Base-by-base conservation (phyloP, 2,888 invertebrate species). In the Serrognathus titanus region DNA sequence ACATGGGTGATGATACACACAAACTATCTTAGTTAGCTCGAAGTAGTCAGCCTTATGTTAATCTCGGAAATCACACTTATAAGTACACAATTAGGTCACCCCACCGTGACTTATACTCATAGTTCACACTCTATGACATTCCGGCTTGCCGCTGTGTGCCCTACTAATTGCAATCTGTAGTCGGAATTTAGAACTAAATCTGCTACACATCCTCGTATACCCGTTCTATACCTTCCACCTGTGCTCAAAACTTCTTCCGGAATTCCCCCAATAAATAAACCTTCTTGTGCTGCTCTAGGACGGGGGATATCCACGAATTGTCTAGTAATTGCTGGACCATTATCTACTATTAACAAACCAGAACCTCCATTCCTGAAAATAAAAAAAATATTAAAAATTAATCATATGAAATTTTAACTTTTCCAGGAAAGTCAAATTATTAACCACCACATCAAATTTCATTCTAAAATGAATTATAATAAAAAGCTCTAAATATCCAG, bases 331-430 rank as follows among this genome's bases (percentile, higher is more conserved):
- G 90, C 87, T 51, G 90, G 89, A 51, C 90, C 85, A 46, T 91
- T 91, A 77, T 97, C 96, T n/a, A 97, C 90, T 68, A 92, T 88
- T 51, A 97, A 78, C 24, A 90, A 88, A 7, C 94, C 94, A 64
- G 91, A 89, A 77, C 91, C 92, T 66, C 90, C 87, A 73, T 91
- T 90, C 74, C 94, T 94, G 75, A 31, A 78, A 74, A 12, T 39
- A 38, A 31, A 1, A 16, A 11, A 36, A 43, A 55, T 1, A 11
- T 38, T 38, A 38, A 38, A 38, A 38, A n/a, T n/a, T n/a, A n/a
- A n/a, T n/a, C n/a, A n/a, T n/a, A n/a, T n/a, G n/a, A n/a, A n/a
- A n/a, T n/a, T n/a, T n/a, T n/a, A n/a, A n/a, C n/a, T n/a, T n/a
- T n/a, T n/a, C n/a, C n/a, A n/a, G n/a, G n/a, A n/a, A n/a, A n/a